A percentile compares a stretch with the other conserved stretches of the same genome.
These are phyloP conservation scores for Tetramorium parvispinum DNA, from an alignment of 1,140 invertebrate species.

Conservation along the genomic window DNA sequence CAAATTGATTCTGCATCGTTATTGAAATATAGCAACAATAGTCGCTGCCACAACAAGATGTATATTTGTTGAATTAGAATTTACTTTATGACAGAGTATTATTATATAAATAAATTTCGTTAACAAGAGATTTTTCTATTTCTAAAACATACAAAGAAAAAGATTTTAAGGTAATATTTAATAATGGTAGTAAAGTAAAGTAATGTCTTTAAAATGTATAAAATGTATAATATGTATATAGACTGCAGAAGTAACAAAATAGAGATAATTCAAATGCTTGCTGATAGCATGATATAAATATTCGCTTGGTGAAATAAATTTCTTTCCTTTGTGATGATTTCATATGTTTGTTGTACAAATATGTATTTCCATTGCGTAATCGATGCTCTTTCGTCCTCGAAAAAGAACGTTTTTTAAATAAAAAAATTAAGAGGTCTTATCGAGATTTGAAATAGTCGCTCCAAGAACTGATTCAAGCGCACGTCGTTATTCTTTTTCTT, in stretches of 20 bases:
- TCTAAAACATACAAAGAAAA: too few relatives aligned
- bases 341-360: neutral
- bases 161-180: neutral
- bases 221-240: too few relatives aligned
- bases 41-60: neutral
- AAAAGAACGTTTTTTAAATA: too few relatives aligned
- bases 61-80: neutral
- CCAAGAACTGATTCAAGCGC: neutral
- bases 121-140: too few relatives aligned
- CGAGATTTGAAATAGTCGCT: neutral
- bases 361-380: neutral
- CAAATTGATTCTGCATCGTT: neutral
- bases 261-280: too few relatives aligned
- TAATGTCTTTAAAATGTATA: neutral
- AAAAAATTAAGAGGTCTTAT: neutral
- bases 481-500: too few relatives aligned
- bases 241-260: too few relatives aligned
- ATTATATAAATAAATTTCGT: too few relatives aligned
- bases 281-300: too few relatives aligned
- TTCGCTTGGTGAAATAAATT: too few relatives aligned
- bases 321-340: too few relatives aligned
- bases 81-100: too few relatives aligned
- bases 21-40: neutral
- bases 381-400: neutral
- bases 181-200: neutral